Evolutionary conservation across 2,888 invertebrate species (phyloP), one percentile per base, ranked within the genome.

Genomic region (Pristionchus fissidentatus): DNA sequence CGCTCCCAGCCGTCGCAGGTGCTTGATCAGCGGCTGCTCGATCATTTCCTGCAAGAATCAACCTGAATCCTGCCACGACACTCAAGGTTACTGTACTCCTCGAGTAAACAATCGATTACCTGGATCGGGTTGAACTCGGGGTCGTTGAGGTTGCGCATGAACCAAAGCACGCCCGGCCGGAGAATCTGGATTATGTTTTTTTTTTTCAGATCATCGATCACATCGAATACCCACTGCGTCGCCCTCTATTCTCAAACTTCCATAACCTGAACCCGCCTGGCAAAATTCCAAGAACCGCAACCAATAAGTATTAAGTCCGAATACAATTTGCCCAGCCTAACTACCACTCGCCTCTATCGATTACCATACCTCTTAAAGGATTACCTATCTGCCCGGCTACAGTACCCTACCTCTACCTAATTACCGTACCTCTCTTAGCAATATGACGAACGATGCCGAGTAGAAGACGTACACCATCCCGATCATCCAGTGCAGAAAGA

Each of bases 401-500:
- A 60, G 8, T 26, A 60, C 26, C 8, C 7, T 60, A 60, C n/a
- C 7, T 49, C 49, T 19, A 49, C 49, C 49, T 49, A 10, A 49
- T 43, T n/a, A 41, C 41, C 75, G 35, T 32, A 90, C 79, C 93
- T 99, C 98, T 82, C 98, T 94, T 38, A 99, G 93, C 3, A 99
- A 94, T 29, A 97, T 94, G 66, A 98, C 96, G 92, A 97, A 98
- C 0, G 97, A 97, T 10, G 98, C 99, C 92, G 99, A 98, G 93
- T 99, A 99, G 93, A 99, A 99, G 22, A 99, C 97, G 92, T 97
- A 99, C 15, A 95, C 96, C 97, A 99, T 98, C 84, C 99, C 99
- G 10, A 97, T 96, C 60, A 98, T 95, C 99, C 99, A 99, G 93
- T 99, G 98, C 83, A 99, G 96, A 92, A 98, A 98, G 94, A 98